Evolutionary conservation across 2,888 invertebrate genomes (phyloP).

Genomic region (Eutolmus rufibarbis): DNA sequence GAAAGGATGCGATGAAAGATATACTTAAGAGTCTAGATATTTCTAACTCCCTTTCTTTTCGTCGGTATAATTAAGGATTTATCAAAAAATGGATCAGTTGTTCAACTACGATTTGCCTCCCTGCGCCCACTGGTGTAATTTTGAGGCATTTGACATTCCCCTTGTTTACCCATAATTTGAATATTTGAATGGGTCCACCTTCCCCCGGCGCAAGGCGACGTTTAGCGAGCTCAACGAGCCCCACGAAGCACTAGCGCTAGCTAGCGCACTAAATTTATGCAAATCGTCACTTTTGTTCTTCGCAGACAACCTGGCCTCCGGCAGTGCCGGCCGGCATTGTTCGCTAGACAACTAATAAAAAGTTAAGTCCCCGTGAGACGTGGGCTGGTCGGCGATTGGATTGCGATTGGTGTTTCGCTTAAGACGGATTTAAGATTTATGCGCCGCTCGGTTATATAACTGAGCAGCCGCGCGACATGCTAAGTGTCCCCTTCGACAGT

Average conservation of each 20-base stretch:
- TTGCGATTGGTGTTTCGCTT: background rate
- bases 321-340: slow-evolving; percentile 30
- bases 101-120: background rate
- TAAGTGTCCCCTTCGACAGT: background rate
- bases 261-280: slow-evolving; percentile 11
- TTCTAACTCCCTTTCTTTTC: background rate
- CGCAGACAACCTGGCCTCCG: slow-evolving; percentile 27
- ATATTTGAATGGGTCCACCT: background rate
- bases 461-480: background rate
- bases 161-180: slow-evolving; percentile 5
- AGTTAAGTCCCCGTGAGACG: background rate
- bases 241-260: background rate
- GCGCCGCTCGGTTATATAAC: background rate
- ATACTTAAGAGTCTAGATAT: no score
- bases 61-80: background rate
- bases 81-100: background rate
- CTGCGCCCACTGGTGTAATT: background rate
- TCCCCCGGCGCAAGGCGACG: background rate
- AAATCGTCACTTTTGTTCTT: slow-evolving; percentile 27
- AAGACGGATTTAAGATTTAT: background rate
- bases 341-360: slow-evolving; percentile 18
- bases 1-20: no score
- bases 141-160: background rate
- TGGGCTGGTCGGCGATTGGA: slow-evolving; percentile 2
- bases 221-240: background rate